These are phyloP conservation scores for Prunella himalayana DNA, from an alignment of 2,113 vertebrate species.

Conservation along the genomic window DNA sequence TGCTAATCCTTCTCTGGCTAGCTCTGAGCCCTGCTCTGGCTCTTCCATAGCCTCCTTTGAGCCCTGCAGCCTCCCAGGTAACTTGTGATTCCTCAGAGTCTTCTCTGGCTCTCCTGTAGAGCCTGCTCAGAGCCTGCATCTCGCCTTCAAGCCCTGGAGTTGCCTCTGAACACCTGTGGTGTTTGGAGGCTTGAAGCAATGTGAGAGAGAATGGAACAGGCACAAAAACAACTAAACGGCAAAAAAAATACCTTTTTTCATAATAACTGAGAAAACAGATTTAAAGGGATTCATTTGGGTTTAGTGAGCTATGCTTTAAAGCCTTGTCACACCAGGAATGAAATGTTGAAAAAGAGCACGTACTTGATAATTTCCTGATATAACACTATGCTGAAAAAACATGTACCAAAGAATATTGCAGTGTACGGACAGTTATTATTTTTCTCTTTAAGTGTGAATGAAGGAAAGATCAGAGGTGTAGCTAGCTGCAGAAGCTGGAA, in stretches of 20 bases:
- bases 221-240: not conserved
- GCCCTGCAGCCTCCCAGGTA: not conserved
- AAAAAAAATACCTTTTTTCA: not conserved
- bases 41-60: rapidly evolving
- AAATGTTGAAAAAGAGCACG: not conserved
- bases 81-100: not conserved
- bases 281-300: not conserved
- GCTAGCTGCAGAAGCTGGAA: not conserved
- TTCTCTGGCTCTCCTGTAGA: rapidly evolving
- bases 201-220: not conserved
- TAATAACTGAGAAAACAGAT: not conserved
- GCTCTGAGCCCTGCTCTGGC: rapidly evolving
- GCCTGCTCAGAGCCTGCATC: not conserved
- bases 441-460: not conserved
- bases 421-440: not conserved
- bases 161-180: not conserved
- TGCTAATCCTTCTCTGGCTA: not conserved
- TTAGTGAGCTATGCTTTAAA: not conserved
- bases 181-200: not conserved
- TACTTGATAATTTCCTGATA: not conserved
- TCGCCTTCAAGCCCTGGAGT: not conserved
- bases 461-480: not conserved
- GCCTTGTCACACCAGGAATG: not conserved
- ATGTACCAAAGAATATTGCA: not conserved
- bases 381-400: not conserved